These are phyloP conservation scores for Gryon sp. DNA, from an alignment of 1,140 invertebrate species.

Conservation along the genomic window DNA sequence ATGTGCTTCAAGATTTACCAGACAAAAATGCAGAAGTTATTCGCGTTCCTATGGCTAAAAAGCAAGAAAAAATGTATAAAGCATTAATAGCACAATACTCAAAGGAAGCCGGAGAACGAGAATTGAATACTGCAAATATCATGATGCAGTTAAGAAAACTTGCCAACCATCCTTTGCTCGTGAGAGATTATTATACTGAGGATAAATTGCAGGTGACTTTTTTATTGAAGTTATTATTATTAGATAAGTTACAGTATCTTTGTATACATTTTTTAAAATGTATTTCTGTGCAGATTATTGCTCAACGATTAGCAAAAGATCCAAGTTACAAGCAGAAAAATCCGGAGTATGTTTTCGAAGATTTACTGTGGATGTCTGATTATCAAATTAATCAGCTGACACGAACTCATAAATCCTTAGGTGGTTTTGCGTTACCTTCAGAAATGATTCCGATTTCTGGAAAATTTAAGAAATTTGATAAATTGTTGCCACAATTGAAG, in stretches of 20 bases:
- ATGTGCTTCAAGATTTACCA: slow-evolving; percentile 91
- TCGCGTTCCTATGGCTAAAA: slow-evolving; percentile 83
- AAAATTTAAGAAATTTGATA: slow-evolving; percentile 91
- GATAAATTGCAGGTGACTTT: slow-evolving; percentile 79
- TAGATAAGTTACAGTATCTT: background rate
- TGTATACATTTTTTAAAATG: too few species aligned
- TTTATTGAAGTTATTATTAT: background rate
- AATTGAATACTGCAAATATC: slow-evolving; percentile 86
- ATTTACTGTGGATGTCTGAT: slow-evolving; percentile 92
- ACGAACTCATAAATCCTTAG: slow-evolving; percentile 80
- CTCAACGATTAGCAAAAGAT: slow-evolving; percentile 86
- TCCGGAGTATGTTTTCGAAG: slow-evolving; percentile 90
- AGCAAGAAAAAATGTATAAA: slow-evolving; percentile 88
- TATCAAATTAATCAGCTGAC: slow-evolving; percentile 93
- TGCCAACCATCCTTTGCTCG: slow-evolving; percentile 92
- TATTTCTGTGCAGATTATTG: slow-evolving; percentile 81
- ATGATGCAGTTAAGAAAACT: slow-evolving; percentile 94
- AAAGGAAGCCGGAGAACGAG: slow-evolving; percentile 82
- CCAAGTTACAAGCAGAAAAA: slow-evolving; percentile 89
- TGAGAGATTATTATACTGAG: slow-evolving; percentile 89
- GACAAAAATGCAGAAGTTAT: slow-evolving; percentile 87
- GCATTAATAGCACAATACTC: slow-evolving; percentile 87
- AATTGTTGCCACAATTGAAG: slow-evolving; percentile 87
- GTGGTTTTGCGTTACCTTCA: slow-evolving; percentile 83
- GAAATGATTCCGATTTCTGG: slow-evolving; percentile 88